Conservation (phyloP, 2,888 invertebrate species). For the Apeira syringaria region DNA sequence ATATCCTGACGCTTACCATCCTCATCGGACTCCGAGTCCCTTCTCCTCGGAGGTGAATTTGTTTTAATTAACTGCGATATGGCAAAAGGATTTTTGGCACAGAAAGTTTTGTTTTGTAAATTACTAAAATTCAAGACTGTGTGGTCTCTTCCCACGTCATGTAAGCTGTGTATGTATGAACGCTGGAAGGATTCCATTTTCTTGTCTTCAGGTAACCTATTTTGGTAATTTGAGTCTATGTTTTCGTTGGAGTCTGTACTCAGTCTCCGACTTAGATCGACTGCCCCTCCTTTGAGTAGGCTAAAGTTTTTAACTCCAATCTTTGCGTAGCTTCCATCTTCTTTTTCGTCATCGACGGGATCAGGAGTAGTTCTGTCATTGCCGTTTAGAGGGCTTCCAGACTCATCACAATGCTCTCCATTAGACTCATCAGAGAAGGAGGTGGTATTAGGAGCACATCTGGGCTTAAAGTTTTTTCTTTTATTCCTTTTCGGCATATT, state of each 20-base stretch:
- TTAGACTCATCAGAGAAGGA: constrained; percentile 78
- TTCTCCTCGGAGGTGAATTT: constrained; percentile 79
- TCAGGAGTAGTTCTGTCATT: constrained; percentile 69
- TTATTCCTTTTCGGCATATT: constrained; percentile 88
- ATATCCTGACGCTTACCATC: constrained; percentile 73
- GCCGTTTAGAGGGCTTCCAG: constrained; percentile 65
- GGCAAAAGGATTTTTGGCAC: constrained; percentile 83
- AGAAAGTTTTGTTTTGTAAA: constrained; percentile 79
- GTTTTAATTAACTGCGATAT: constrained; percentile 82
- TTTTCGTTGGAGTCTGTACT: constrained; percentile 81
- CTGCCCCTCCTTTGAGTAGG: constrained; percentile 74
- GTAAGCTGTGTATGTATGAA: constrained; percentile 78
- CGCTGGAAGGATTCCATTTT: constrained; percentile 75
- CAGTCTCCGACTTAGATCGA: constrained; percentile 77
- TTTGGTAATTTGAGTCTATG: constrained; percentile 76
- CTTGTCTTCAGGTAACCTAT: constrained; percentile 70
- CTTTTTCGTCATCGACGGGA: constrained; percentile 53
- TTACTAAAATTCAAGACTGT: constrained; percentile 75
- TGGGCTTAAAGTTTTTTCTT: constrained; percentile 90
- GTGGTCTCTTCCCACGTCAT: constrained; percentile 62
- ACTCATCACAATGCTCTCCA: constrained; percentile 59
- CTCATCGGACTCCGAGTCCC: constrained; percentile 77
- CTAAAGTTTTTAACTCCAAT: constrained; percentile 79
- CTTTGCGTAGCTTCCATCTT: constrained; percentile 60
- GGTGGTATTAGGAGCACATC: constrained; percentile 86